Conservation (phyloP, 2,888 invertebrate genomes). For the Allolobophora icterica region DNA sequence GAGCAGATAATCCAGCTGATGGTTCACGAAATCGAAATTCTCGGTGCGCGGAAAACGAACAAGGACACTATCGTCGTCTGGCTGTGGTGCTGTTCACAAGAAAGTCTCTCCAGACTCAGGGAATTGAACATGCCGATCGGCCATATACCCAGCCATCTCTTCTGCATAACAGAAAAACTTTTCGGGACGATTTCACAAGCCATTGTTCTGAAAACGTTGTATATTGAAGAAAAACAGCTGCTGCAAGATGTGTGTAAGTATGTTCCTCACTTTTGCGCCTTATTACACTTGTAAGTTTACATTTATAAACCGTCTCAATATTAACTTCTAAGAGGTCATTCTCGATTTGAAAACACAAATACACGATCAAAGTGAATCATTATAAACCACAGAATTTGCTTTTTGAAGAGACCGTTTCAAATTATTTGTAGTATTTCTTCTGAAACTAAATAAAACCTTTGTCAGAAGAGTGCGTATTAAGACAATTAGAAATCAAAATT, state of each 20-base stretch:
- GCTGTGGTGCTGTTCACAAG: background rate
- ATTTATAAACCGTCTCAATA: too few relatives aligned
- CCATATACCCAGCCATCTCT: background rate
- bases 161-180: background rate
- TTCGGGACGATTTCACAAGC: background rate
- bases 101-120: slow-evolving; percentile 6
- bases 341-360: too few relatives aligned
- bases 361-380: too few relatives aligned
- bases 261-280: too few relatives aligned
- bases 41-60: background rate
- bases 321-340: too few relatives aligned
- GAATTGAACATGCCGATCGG: background rate
- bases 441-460: too few relatives aligned
- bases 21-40: background rate
- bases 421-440: too few relatives aligned
- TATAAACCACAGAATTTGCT: too few relatives aligned
- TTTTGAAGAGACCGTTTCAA: too few relatives aligned
- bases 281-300: too few relatives aligned
- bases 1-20: background rate
- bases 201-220: background rate
- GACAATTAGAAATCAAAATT: too few relatives aligned
- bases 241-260: background rate
- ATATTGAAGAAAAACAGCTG: background rate
- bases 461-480: too few relatives aligned
- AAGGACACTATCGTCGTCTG: background rate